Percentiles rank a stretch among this genome's conserved stretches.
Evolutionary conservation across 1,140 invertebrate species (phyloP).

Genomic region (Amyelois transitella): DNA sequence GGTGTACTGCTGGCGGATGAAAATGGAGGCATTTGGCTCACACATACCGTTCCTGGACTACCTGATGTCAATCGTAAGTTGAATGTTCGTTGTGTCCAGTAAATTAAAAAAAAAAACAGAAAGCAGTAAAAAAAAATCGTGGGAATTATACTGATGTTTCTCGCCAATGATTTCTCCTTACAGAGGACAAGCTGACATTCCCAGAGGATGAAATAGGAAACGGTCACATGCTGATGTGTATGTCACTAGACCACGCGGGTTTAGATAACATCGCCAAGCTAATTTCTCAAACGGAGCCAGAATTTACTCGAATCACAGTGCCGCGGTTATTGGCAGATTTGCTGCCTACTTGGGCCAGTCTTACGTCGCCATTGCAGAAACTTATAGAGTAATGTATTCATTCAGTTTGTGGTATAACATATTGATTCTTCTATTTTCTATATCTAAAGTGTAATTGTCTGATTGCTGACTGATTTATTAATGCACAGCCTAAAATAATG

Average conservation of each 20-base stretch:
- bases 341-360: slow-evolving; percentile 28
- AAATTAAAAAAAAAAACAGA: no score
- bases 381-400: no score
- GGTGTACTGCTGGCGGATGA: slow-evolving; percentile 37
- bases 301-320: slow-evolving; percentile 20
- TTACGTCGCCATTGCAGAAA: no score
- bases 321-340: slow-evolving; percentile 18
- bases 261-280: slow-evolving; percentile 22
- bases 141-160: no score
- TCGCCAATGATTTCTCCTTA: slow-evolving; percentile 5
- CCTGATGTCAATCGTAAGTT: slow-evolving; percentile 24
- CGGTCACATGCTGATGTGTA: slow-evolving; percentile 35
- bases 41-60: slow-evolving; percentile 34
- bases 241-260: slow-evolving; percentile 25
- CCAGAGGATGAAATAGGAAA: slow-evolving; percentile 21
- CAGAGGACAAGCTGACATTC: slow-evolving; percentile 23
- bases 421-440: no score
- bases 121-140: not conserved
- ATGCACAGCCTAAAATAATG: no score
- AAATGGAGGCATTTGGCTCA: slow-evolving; percentile 29
- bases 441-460: no score
- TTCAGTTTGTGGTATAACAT: no score
- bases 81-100: no score
- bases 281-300: slow-evolving; percentile 15
- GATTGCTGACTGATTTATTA: no score